phyloP scores from a whole-genome alignment of 1,140 invertebrate genomes.

The Pseudomyrmex cubaensis region DNA sequence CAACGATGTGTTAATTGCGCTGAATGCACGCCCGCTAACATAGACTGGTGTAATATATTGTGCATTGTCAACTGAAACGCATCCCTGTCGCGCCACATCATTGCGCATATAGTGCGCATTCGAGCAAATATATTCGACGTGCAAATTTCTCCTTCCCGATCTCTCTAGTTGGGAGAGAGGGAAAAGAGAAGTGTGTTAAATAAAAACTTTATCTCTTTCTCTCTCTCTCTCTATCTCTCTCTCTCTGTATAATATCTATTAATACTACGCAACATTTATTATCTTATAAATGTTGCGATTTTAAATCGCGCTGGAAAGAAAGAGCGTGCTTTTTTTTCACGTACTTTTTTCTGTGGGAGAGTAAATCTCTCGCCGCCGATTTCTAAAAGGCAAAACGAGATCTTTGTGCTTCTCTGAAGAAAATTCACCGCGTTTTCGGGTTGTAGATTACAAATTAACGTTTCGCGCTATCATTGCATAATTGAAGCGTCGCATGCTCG shows the following conservation, averaged over 20 bases:
- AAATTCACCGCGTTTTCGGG: background rate
- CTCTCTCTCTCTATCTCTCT: too few relatives aligned
- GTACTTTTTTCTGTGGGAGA: too few relatives aligned
- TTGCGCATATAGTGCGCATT: background rate
- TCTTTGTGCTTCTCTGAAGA: background rate
- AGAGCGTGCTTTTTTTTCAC: too few relatives aligned
- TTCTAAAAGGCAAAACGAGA: background rate
- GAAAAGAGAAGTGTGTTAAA: too few relatives aligned
- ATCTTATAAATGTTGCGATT: too few relatives aligned
- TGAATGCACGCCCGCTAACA: slow-evolving; percentile 20
- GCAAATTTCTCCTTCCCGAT: too few relatives aligned
- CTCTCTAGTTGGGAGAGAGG: too few relatives aligned
- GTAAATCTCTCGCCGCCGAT: background rate
- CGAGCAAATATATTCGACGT: too few relatives aligned
- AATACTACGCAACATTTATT: too few relatives aligned
- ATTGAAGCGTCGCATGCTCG: slow-evolving; percentile 17
- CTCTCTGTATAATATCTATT: too few relatives aligned
- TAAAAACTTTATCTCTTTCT: too few relatives aligned
- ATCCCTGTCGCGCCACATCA: slow-evolving; percentile 18
- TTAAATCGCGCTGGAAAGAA: too few relatives aligned
- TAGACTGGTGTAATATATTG: slow-evolving; percentile 29
- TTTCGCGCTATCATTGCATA: slow-evolving; percentile 11
- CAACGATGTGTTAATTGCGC: slow-evolving; percentile 16
- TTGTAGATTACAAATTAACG: background rate
- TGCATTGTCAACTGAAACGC: slow-evolving; percentile 28